A percentile compares a stretch with the other conserved stretches of the same genome.
phyloP scores from a whole-genome alignment of 2,797 vertebrate species.

The Philypnodon macrostomus region DNA sequence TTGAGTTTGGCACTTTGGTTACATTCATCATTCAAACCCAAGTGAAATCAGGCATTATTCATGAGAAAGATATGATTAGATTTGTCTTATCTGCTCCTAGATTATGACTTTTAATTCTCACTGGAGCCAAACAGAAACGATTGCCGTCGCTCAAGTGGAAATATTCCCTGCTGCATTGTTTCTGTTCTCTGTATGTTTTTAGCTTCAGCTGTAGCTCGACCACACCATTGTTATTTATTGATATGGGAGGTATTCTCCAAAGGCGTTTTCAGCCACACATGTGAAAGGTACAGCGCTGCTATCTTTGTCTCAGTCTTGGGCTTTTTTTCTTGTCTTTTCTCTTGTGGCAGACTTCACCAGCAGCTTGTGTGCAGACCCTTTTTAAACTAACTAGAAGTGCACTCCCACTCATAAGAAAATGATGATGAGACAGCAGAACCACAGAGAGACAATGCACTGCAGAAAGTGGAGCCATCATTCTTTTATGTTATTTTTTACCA shows the following conservation, averaged over 20 bases:
- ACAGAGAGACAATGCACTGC: constrained; percentile 44
- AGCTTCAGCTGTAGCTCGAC: constrained; percentile 25
- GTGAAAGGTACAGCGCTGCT: constrained; percentile 59
- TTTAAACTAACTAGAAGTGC: constrained; percentile 64
- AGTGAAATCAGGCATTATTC: constrained; percentile 12
- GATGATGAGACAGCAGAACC: constrained; percentile 76
- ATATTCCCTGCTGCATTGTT: constrained; percentile 24
- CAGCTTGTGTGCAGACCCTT: constrained; percentile 52
- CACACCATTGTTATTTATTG: constrained; percentile 62
- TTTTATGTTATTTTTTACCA: constrained; percentile 62
- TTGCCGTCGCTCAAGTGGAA: constrained; percentile 26
- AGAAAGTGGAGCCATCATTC: constrained; percentile 55
- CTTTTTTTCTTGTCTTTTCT: constrained; percentile 17
- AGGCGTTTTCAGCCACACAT: constrained; percentile 59
- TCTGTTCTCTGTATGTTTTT: constrained; percentile 30
- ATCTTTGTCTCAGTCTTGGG: constrained; percentile 56
- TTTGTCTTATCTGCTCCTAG: background rate
- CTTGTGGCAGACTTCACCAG: constrained; percentile 46
- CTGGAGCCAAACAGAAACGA: constrained; percentile 25
- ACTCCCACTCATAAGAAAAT: constrained; percentile 65
- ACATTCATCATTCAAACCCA: background rate
- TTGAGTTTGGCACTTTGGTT: background rate
- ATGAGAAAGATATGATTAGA: constrained; percentile 13
- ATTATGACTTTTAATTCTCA: constrained; percentile 10
- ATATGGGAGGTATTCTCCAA: constrained; percentile 55